Percentiles rank a stretch among this genome's conserved stretches.
These are phyloP conservation scores for Lasioglossum figueresi DNA, from an alignment of 2,888 invertebrate genomes.

Conservation along the genomic window DNA sequence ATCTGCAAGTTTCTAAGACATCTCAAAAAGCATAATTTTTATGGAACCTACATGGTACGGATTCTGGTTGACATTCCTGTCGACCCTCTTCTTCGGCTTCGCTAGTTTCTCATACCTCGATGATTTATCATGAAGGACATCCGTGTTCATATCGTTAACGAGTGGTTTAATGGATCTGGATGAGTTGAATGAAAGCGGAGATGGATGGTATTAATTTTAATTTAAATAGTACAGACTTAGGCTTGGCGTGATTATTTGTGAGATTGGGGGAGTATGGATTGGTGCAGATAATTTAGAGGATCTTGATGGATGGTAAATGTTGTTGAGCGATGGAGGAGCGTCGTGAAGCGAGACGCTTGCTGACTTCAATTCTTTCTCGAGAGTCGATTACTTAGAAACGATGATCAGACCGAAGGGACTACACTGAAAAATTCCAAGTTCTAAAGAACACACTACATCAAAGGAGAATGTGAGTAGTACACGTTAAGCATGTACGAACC, in stretches of 20 bases:
- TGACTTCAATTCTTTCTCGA: slow-evolving; percentile 38
- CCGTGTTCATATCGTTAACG: slow-evolving; percentile 57
- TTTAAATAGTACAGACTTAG: not conserved
- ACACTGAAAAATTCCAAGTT: slow-evolving; percentile 35
- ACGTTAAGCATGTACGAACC: not conserved
- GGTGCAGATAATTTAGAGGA: slow-evolving; percentile 10
- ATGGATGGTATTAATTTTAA: not conserved
- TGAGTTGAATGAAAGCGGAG: not conserved
- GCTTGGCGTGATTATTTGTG: not conserved
- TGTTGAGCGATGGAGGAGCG: slow-evolving; percentile 18
- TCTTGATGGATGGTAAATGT: slow-evolving; percentile 3
- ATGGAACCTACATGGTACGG: slow-evolving; percentile 47
- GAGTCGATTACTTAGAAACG: not conserved
- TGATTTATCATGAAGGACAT: slow-evolving; percentile 31
- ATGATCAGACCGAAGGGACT: not conserved
- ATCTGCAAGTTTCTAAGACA: too few species aligned
- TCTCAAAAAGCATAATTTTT: not conserved
- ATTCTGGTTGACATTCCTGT: slow-evolving; percentile 50
- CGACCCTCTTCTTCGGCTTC: slow-evolving; percentile 61
- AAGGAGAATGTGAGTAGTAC: slow-evolving; percentile 16
- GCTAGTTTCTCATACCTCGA: slow-evolving; percentile 62
- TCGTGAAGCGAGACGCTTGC: slow-evolving; percentile 16
- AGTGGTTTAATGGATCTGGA: not conserved
- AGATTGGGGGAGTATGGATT: not conserved
- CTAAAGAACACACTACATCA: not conserved